Percentiles rank a stretch among this genome's conserved stretches.
Conservation (phyloP, 2,113 vertebrate genomes). For the Anhinga rufa region DNA sequence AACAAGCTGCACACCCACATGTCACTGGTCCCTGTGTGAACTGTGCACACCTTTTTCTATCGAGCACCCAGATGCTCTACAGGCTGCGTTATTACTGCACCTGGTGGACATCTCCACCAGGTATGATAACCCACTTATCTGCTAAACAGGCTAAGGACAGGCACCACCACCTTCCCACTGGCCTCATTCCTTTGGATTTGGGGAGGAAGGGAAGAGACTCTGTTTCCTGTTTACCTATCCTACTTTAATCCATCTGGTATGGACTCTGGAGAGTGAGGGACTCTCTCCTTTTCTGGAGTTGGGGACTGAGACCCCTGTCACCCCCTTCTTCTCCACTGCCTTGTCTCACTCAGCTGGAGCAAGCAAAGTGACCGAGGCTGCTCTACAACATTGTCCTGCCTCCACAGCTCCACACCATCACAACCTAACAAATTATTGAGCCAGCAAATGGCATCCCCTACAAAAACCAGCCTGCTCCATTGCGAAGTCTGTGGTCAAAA, state of each 20-base stretch:
- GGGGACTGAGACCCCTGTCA: not conserved
- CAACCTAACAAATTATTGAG: not conserved
- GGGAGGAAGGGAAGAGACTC: not conserved
- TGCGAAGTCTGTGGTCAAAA: not conserved
- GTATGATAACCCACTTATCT: not conserved
- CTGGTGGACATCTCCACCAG: not conserved
- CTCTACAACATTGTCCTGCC: not conserved
- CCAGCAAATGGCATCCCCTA: accelerated
- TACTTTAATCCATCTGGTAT: not conserved
- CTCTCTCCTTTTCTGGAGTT: not conserved
- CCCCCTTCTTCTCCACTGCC: not conserved
- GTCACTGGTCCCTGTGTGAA: not conserved
- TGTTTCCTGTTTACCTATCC: not conserved
- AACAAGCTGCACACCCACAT: not conserved
- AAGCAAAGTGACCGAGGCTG: accelerated
- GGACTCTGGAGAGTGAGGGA: not conserved
- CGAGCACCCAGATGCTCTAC: not conserved
- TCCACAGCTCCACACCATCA: not conserved
- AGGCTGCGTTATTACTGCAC: not conserved
- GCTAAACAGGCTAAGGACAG: not conserved
- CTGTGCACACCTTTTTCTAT: not conserved
- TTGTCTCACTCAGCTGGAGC: not conserved
- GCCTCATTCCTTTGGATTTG: not conserved
- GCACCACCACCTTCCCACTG: not conserved
- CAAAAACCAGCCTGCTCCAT: not conserved